These are phyloP conservation scores for Hylaea fasciaria DNA, from an alignment of 2,888 invertebrate species.

Conservation along the genomic window DNA sequence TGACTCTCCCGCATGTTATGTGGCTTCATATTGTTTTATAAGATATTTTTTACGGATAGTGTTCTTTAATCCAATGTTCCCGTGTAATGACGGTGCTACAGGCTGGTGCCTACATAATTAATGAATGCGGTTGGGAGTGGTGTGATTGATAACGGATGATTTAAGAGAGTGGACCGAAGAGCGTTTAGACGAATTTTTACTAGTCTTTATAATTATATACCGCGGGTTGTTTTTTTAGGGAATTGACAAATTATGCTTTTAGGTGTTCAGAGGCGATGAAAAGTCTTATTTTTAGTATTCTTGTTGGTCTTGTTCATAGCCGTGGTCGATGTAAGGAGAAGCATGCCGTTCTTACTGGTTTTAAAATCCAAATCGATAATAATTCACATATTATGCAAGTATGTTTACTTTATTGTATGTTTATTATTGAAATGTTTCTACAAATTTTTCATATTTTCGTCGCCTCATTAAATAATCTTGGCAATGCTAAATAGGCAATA, in stretches of 20 bases:
- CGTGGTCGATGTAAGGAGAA: neutral
- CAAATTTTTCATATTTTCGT: too few species aligned
- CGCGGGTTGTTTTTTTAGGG: constrained; percentile 30
- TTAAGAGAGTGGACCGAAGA: constrained; percentile 10
- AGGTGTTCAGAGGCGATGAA: constrained; percentile 6
- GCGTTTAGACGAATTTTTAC: constrained; percentile 41
- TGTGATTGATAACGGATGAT: neutral
- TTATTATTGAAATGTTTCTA: neutral
- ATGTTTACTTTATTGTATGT: too few species aligned
- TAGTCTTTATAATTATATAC: constrained; percentile 38
- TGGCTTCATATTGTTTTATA: neutral
- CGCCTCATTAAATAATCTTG: neutral
- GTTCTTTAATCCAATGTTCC: constrained; percentile 28
- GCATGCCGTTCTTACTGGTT: neutral
- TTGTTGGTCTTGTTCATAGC: constrained; percentile 13
- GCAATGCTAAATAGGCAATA: constrained; percentile 1
- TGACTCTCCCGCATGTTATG: neutral
- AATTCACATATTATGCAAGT: neutral
- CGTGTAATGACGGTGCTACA: constrained; percentile 63
- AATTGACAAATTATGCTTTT: constrained; percentile 23
- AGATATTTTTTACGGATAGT: constrained; percentile 7
- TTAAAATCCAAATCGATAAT: neutral
- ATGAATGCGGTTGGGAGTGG: constrained; percentile 3
- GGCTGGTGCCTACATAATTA: constrained; percentile 53
- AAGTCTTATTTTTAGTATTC: constrained; percentile 13